Evolutionary conservation across 2,888 invertebrate genomes (phyloP).

Genomic region (Sympetrum striolatum): DNA sequence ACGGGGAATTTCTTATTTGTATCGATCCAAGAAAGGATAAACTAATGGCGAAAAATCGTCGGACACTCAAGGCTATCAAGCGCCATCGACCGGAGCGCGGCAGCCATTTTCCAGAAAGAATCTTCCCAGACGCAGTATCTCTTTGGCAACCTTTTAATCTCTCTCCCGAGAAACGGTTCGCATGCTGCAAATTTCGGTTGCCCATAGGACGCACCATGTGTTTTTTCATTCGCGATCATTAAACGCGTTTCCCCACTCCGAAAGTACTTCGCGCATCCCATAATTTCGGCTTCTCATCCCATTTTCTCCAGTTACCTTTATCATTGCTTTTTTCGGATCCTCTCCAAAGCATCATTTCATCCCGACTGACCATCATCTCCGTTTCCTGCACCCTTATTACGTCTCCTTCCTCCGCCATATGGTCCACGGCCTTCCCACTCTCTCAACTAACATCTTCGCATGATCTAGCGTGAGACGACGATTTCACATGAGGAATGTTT

Average conservation of each 20-base stretch:
- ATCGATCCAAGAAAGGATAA: neutral
- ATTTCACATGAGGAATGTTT: no score
- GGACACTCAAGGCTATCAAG: neutral
- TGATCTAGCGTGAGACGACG: no score
- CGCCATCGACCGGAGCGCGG: neutral
- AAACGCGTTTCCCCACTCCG: slow-evolving; percentile 3
- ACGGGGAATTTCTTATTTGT: neutral
- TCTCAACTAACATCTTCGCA: neutral
- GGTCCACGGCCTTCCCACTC: slow-evolving; percentile 9
- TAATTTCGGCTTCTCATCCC: slow-evolving; percentile 18
- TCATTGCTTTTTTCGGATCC: neutral
- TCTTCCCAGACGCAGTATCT: slow-evolving; percentile 16
- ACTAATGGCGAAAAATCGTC: neutral
- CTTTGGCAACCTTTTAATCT: slow-evolving; percentile 33
- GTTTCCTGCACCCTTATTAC: neutral
- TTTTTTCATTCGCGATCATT: slow-evolving; percentile 28
- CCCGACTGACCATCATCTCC: neutral
- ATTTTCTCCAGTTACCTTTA: neutral
- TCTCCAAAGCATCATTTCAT: neutral
- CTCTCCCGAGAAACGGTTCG: neutral
- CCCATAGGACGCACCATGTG: neutral
- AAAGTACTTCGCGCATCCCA: slow-evolving; percentile 34
- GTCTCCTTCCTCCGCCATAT: slow-evolving; percentile 1
- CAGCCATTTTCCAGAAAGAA: slow-evolving; percentile 16
- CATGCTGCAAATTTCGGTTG: slow-evolving; percentile 32